Conservation (phyloP, 2,888 invertebrate genomes). For the Odontothrips loti region DNA sequence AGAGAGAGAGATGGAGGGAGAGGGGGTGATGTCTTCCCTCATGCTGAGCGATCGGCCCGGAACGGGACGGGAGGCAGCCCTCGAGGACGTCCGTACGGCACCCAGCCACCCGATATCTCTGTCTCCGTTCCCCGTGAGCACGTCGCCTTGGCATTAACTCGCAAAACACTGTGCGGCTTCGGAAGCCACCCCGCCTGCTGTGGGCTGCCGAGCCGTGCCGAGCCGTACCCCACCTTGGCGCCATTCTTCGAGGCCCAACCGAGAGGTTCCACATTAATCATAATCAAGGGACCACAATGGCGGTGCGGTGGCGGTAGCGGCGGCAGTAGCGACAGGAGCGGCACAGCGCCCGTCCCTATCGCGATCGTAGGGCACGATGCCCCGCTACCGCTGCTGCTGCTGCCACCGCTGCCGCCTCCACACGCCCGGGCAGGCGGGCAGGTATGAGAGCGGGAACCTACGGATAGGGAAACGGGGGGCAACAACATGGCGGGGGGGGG, state of each 20-base stretch:
- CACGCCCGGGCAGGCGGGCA: neutral
- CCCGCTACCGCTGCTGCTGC: too few relatives aligned
- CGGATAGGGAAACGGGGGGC: too few relatives aligned
- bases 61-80: neutral
- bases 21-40: neutral
- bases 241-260: neutral
- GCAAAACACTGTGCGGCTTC: too few relatives aligned
- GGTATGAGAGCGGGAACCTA: too few relatives aligned
- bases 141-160: too few relatives aligned
- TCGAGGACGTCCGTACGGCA: neutral
- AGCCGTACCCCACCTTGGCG: neutral
- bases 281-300: neutral
- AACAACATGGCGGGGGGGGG: too few relatives aligned
- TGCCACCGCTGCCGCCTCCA: neutral
- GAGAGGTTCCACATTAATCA: neutral
- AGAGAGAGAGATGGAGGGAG: too few relatives aligned
- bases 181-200: neutral
- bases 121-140: too few relatives aligned
- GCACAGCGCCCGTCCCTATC: neutral
- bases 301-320: neutral
- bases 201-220: neutral
- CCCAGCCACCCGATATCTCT: too few relatives aligned
- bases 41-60: neutral
- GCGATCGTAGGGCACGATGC: neutral
- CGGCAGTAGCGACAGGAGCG: neutral